A percentile compares a stretch with the other conserved stretches of the same genome.
Conservation (phyloP, 2,888 invertebrate species). For the Trissolcus brochymenae region DNA sequence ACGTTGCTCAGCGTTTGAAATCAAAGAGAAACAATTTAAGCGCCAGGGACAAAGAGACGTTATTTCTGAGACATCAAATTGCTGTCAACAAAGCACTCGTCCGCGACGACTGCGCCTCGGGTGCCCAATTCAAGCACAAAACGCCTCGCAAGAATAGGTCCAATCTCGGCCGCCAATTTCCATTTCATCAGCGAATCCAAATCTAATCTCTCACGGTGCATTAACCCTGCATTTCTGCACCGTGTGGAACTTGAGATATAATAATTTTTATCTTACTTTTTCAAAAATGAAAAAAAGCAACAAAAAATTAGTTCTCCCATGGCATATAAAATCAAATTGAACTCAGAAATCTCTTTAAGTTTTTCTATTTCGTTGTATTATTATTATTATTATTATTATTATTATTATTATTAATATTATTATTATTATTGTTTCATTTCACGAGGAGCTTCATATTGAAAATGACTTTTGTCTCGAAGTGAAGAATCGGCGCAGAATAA, state of each 20-base stretch:
- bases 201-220: slow-evolving; percentile 54
- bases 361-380: too few relatives aligned
- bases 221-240: slow-evolving; percentile 30
- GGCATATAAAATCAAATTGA: too few relatives aligned
- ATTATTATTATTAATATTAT: too few relatives aligned
- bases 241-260: too few relatives aligned
- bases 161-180: slow-evolving; percentile 48
- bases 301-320: too few relatives aligned
- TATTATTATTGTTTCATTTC: background rate
- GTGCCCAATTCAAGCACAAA: slow-evolving; percentile 33
- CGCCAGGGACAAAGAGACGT: slow-evolving; percentile 29
- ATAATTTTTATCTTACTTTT: too few relatives aligned
- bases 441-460: background rate
- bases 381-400: too few relatives aligned
- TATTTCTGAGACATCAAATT: slow-evolving; percentile 43
- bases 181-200: slow-evolving; percentile 52
- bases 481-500: too few relatives aligned
- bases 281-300: too few relatives aligned
- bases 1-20: slow-evolving; percentile 22
- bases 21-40: slow-evolving; percentile 47
- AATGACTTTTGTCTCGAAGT: too few relatives aligned
- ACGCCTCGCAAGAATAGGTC: slow-evolving; percentile 27
- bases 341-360: too few relatives aligned
- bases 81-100: slow-evolving; percentile 33
- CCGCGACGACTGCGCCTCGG: slow-evolving; percentile 13